phyloP scores from a whole-genome alignment of 2,888 invertebrate species.

The Horisme vitalbata region DNA sequence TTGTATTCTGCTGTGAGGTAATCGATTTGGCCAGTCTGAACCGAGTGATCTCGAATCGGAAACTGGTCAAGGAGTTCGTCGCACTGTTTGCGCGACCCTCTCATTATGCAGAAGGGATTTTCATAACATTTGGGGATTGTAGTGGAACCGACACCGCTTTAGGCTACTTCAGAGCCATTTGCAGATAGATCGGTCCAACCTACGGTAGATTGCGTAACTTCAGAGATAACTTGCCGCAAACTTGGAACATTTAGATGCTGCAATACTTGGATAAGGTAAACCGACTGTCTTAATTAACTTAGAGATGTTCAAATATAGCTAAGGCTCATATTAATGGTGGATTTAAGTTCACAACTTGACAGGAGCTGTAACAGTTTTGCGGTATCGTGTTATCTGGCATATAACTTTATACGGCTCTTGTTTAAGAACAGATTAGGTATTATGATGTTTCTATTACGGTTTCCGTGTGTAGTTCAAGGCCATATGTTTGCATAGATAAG shows the following conservation, averaged over 20 bases:
- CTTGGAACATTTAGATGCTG: slow-evolving; percentile 78
- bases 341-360: slow-evolving; percentile 42
- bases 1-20: too few relatives aligned
- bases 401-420: slow-evolving; percentile 18
- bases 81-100: slow-evolving; percentile 21
- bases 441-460: slow-evolving; percentile 5
- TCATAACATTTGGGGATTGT: slow-evolving; percentile 63
- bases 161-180: slow-evolving; percentile 75
- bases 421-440: slow-evolving; percentile 10
- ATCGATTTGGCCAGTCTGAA: not conserved
- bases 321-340: slow-evolving; percentile 51
- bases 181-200: slow-evolving; percentile 72
- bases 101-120: slow-evolving; percentile 61
- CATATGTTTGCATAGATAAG: too few relatives aligned
- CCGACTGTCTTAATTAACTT: slow-evolving; percentile 75
- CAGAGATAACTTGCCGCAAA: slow-evolving; percentile 74
- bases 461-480: not conserved
- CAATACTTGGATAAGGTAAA: slow-evolving; percentile 78
- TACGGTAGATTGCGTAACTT: slow-evolving; percentile 77
- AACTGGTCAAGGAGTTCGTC: slow-evolving; percentile 8
- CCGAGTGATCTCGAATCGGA: not conserved
- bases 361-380: slow-evolving; percentile 24
- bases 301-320: slow-evolving; percentile 58
- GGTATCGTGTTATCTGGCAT: slow-evolving; percentile 19
- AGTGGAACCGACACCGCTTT: slow-evolving; percentile 59